Evolutionary conservation across 2,797 vertebrate species (phyloP).

Genomic region (Chloroceryle inda): DNA sequence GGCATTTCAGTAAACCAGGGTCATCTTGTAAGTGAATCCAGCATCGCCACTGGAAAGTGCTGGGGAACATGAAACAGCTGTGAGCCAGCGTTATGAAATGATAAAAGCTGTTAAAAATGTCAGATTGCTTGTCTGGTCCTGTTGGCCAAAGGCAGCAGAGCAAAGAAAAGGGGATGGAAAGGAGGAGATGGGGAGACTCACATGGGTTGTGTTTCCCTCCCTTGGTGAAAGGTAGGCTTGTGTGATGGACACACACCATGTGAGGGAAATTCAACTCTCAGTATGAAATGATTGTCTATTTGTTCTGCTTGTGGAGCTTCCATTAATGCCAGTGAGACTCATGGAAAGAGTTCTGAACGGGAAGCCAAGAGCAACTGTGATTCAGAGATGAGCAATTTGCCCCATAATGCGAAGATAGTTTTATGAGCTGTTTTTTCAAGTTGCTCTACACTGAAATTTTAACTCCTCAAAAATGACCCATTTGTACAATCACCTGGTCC

Average conservation of each 20-base stretch:
- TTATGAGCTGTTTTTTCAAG: constrained; percentile 24
- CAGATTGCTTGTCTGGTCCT: background rate
- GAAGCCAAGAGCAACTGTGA: constrained; percentile 42
- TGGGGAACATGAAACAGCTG: background rate
- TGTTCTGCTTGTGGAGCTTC: constrained; percentile 60
- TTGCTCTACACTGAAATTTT: background rate
- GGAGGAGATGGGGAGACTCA: background rate
- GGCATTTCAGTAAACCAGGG: background rate
- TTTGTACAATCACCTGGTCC: background rate
- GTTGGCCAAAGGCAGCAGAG: background rate
- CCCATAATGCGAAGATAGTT: constrained; percentile 33
- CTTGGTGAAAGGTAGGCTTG: background rate
- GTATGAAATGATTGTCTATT: constrained; percentile 68
- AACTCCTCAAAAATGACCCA: background rate
- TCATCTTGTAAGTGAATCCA: background rate
- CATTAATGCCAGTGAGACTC: background rate
- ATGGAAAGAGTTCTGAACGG: background rate
- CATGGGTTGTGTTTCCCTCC: background rate
- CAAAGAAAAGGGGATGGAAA: background rate
- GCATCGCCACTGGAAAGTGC: background rate
- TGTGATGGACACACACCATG: constrained; percentile 5
- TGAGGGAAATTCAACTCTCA: constrained; percentile 57
- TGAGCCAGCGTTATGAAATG: background rate
- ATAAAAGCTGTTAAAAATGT: constrained; percentile 51
- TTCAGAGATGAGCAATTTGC: constrained; percentile 65